Evolutionary conservation across 2,888 invertebrate genomes (phyloP).

Genomic region (Patella caerulea): DNA sequence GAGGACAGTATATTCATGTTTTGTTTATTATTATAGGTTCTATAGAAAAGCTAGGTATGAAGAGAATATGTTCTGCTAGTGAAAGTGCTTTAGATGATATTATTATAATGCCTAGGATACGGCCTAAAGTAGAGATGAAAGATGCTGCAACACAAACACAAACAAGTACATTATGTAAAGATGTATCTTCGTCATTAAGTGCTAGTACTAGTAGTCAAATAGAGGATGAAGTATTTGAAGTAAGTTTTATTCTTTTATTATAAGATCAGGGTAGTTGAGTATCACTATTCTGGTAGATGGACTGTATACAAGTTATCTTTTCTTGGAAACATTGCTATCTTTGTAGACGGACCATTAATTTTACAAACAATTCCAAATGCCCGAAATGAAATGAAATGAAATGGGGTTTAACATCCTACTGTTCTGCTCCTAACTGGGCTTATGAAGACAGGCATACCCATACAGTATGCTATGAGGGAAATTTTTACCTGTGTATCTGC

Average conservation of each 20-base stretch:
- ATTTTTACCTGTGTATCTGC: too few species aligned
- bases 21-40: conserved; percentile 29
- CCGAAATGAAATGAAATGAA: too few species aligned
- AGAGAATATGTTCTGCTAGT: conserved; percentile 23
- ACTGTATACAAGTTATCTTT: too few species aligned
- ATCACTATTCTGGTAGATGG: too few species aligned
- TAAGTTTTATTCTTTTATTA: neutral
- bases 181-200: conserved; percentile 8
- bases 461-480: too few species aligned
- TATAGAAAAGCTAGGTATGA: conserved; percentile 40
- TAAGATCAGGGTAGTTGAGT: too few species aligned
- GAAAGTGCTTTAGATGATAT: conserved; percentile 34
- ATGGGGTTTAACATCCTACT: too few species aligned
- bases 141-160: conserved; percentile 47
- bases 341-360: too few species aligned
- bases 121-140: conserved; percentile 32
- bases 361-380: too few species aligned
- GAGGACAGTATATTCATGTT: neutral
- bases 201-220: conserved; percentile 19
- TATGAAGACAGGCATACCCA: too few species aligned
- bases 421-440: too few species aligned
- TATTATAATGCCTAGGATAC: conserved; percentile 29
- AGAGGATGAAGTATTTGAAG: conserved; percentile 17
- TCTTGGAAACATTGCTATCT: too few species aligned
- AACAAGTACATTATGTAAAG: conserved; percentile 18